These are phyloP conservation scores for Limnephilus auricula DNA, from an alignment of 2,888 invertebrate genomes.

Conservation along the genomic window DNA sequence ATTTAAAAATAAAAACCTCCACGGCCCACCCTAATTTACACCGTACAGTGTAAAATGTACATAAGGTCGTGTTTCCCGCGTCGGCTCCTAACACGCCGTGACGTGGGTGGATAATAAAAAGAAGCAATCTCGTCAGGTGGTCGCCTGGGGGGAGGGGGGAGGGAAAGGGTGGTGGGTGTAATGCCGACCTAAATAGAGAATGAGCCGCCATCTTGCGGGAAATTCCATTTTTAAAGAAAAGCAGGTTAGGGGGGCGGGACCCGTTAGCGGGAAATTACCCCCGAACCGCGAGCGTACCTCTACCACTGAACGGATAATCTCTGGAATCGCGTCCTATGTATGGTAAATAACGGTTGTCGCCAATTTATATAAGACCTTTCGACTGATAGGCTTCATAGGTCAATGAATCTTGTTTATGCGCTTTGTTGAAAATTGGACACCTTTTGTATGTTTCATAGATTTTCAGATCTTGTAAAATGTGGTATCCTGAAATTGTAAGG, in stretches of 20 bases:
- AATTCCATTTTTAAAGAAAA: conserved; percentile 65
- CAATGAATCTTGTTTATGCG: no score
- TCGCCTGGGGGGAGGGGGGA: not conserved
- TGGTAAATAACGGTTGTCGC: not conserved
- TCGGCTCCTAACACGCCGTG: not conserved
- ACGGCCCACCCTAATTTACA: not conserved
- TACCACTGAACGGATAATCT: not conserved
- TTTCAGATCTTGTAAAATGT: no score
- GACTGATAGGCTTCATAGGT: not conserved
- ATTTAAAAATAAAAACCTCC: not conserved
- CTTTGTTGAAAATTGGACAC: no score
- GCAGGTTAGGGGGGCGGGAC: conserved; percentile 60
- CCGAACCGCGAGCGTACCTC: not conserved
- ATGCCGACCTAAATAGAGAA: conserved; percentile 63
- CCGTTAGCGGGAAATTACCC: conserved; percentile 36
- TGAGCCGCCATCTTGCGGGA: conserved; percentile 63
- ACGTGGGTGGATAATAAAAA: conserved; percentile 55
- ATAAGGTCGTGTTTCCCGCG: not conserved
- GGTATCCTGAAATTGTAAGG: no score
- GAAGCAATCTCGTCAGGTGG: conserved; percentile 56
- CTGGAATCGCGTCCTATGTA: not conserved
- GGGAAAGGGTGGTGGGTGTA: not conserved
- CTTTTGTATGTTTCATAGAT: no score
- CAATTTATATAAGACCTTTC: not conserved
- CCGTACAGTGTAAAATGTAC: not conserved